phyloP scores from a whole-genome alignment of 2,888 invertebrate genomes.

The Oxyteleia sp. region DNA sequence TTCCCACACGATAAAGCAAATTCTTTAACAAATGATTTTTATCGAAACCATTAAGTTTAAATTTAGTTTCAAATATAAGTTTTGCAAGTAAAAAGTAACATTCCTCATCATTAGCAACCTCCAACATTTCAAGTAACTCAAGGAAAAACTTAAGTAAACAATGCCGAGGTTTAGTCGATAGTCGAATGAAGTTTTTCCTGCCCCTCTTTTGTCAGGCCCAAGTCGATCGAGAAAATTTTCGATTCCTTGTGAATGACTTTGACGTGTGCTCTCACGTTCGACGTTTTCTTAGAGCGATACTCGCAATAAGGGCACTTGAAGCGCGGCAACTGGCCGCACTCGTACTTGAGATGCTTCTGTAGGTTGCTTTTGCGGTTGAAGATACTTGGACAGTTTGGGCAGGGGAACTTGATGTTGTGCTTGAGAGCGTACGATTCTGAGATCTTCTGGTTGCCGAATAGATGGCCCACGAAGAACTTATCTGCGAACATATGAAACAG shows the following conservation, averaged over 20 bases:
- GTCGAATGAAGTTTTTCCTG: no score
- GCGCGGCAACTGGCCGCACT: conserved; percentile 85
- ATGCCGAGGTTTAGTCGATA: no score
- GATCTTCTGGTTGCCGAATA: conserved; percentile 56
- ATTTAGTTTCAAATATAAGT: no score
- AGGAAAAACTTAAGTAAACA: no score
- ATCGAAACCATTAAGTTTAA: no score
- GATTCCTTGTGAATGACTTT: conserved; percentile 78
- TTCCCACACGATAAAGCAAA: no score
- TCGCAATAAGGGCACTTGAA: conserved; percentile 86
- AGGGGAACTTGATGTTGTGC: conserved; percentile 78
- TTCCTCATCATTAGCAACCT: no score
- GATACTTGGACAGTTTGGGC: conserved; percentile 81
- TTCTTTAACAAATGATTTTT: no score
- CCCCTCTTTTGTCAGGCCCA: conserved; percentile 52
- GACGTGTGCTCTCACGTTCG: conserved; percentile 83
- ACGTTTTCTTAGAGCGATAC: conserved; percentile 80
- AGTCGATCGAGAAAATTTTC: conserved; percentile 80
- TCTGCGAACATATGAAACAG: conserved; percentile 77
- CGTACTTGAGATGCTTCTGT: conserved; percentile 84
- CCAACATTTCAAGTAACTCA: no score
- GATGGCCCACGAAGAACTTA: conserved; percentile 44
- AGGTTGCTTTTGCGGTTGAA: conserved; percentile 83
- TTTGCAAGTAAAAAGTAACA: no score
- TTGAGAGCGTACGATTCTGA: conserved; percentile 66